Evolutionary conservation across 92 coral and sea anemone species (phyloP).

Genomic region (Porites evermanni): DNA sequence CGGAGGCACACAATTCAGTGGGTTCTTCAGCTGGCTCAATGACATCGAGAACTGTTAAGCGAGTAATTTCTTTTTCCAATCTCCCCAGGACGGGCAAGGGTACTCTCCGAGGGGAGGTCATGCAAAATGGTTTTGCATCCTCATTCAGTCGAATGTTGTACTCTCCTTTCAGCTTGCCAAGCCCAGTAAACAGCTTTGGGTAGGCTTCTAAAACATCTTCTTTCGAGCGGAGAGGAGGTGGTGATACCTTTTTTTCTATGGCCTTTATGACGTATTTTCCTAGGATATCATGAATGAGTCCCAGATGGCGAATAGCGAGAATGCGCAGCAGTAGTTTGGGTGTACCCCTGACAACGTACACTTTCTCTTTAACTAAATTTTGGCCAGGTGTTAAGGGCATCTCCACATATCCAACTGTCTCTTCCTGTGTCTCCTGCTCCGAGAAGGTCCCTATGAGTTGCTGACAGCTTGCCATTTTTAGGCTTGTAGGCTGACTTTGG

Average conservation of each 20-base stretch:
- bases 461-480: slow-evolving; percentile 34
- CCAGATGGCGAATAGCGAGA: slow-evolving; percentile 51
- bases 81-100: slow-evolving; percentile 47
- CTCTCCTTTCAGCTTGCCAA: slow-evolving; percentile 53
- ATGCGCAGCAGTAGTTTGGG: slow-evolving; percentile 55
- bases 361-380: slow-evolving; percentile 43
- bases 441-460: slow-evolving; percentile 52
- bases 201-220: slow-evolving; percentile 42
- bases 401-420: slow-evolving; percentile 38
- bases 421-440: slow-evolving; percentile 62
- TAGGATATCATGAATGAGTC: slow-evolving; percentile 36
- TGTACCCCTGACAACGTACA: slow-evolving; percentile 48
- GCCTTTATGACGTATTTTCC: slow-evolving; percentile 26
- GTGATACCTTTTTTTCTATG: neutral
- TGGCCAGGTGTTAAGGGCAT: slow-evolving; percentile 13
- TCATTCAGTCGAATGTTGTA: slow-evolving; percentile 45
- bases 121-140: slow-evolving; percentile 47
- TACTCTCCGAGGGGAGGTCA: slow-evolving; percentile 48
- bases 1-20: slow-evolving; percentile 59
- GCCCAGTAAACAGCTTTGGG: slow-evolving; percentile 61
- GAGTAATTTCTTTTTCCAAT: slow-evolving; percentile 40
- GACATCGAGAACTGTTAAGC: slow-evolving; percentile 35
- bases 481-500: slow-evolving; percentile 50
- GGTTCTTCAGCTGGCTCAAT: slow-evolving; percentile 55
- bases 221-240: slow-evolving; percentile 5